Conservation (phyloP, 2,113 vertebrate species). For the Manacus vitellinus region DNA sequence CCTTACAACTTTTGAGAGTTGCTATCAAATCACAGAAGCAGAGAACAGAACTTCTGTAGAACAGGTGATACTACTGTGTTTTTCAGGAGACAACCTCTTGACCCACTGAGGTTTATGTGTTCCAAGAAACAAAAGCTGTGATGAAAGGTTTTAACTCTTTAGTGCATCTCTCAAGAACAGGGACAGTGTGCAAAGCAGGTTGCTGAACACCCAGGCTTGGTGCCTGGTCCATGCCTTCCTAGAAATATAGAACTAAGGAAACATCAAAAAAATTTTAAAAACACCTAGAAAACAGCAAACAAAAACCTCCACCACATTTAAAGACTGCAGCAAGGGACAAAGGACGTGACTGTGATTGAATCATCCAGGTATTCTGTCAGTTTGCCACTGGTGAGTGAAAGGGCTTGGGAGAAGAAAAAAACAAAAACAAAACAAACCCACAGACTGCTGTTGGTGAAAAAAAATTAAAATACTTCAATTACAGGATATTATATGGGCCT, state of each 20-base stretch:
- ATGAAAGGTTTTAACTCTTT: not conserved
- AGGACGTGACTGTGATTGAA: fast-evolving
- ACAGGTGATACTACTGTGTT: not conserved
- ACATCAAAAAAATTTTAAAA: not conserved
- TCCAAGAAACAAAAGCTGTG: not conserved
- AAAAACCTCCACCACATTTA: not conserved
- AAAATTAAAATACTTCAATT: not conserved
- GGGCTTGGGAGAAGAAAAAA: not conserved
- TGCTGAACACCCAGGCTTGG: not conserved
- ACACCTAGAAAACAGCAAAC: not conserved
- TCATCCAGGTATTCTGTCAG: not conserved
- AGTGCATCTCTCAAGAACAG: not conserved
- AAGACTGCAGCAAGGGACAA: not conserved
- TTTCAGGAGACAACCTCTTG: not conserved
- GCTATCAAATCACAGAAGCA: not conserved
- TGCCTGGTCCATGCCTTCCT: not conserved
- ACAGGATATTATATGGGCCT: not conserved
- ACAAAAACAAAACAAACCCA: not conserved
- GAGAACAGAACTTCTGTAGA: not conserved
- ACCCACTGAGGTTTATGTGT: not conserved
- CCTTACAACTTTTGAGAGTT: not conserved
- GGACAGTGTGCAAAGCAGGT: not conserved
- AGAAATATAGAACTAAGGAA: not conserved
- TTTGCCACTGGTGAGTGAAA: not conserved
- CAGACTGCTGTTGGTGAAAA: not conserved